Base-by-base conservation (phyloP, 1,140 invertebrate genomes). In the Druon quercuslanigerum region DNA sequence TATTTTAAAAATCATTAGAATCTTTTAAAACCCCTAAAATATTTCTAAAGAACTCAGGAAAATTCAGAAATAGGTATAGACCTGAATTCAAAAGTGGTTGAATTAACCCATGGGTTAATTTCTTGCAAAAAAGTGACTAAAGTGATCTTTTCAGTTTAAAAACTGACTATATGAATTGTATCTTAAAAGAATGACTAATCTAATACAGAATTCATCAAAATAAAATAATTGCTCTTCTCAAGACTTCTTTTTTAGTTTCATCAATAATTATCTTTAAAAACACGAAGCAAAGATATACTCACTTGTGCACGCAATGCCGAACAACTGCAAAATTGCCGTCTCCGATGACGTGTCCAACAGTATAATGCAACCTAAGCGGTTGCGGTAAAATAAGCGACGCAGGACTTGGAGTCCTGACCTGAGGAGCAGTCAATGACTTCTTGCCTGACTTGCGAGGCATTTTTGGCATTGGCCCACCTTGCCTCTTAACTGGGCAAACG, bases 261-360 rank as follows among this genome's bases (percentile, higher is more conserved):
- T 72, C 1, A 16, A 33, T 50, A 46, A 33, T 72, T 51, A 50
- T 72, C 25, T 56, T 54, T 33, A 56, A 66, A 72, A 72, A 50
- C 4, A 50, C 14, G 17, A 6, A 5, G 52, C 6, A 56, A 73
- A 19, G 50, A 20, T 11, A 20, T 82, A 86, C 87, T 91, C 84
- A 94, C 93, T 94, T 95, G 87, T 97, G 93, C 85, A 93, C 93
- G 88, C 97, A 97, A 85, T 95, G 93, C 56, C 96, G 92, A 25
- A 98, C 97, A 83, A 97, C 94, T 50, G 97, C 97, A 92, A 99
- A 99, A 92, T 99, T 99, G 50, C 98, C 98, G 92, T 98, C 97
- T 50, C 97, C 97, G 87, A 95, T 93, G 76, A 95, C 91, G 75
- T 92, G 90, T 17, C 94, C 93, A 76, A 95, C 91, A 51, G 91